phyloP scores from a whole-genome alignment of 2,113 vertebrate genomes.

The Festucalex cinctus region DNA sequence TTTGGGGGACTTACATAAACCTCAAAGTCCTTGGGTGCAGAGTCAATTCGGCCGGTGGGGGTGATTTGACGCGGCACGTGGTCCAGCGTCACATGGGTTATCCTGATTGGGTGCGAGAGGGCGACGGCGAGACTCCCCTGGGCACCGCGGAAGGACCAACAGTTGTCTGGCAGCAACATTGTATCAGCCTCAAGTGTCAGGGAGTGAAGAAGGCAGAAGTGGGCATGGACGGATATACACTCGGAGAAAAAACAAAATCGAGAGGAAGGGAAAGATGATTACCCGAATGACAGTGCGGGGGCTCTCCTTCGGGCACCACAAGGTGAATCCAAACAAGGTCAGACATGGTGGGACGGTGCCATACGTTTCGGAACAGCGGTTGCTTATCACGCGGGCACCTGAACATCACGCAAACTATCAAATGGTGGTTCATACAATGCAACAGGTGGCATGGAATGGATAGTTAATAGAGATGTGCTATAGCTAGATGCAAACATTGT shows the following conservation, averaged over 20 bases:
- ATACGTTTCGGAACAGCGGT: conserved; percentile 92
- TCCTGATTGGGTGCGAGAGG: conserved; percentile 78
- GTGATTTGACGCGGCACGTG: conserved; percentile 85
- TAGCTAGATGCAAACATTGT: no score
- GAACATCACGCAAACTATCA: neutral
- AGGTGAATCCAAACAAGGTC: conserved; percentile 87
- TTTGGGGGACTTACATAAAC: conserved; percentile 81
- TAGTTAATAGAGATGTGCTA: no score
- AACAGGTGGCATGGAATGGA: neutral
- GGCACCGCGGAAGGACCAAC: conserved; percentile 90
- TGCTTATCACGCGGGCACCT: conserved; percentile 95
- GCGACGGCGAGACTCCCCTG: conserved; percentile 85
- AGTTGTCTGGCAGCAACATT: conserved; percentile 84
- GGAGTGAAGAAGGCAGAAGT: neutral
- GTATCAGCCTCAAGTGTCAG: conserved; percentile 47
- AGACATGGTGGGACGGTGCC: conserved; percentile 83
- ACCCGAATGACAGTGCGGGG: conserved; percentile 95
- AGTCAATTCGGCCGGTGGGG: conserved; percentile 82
- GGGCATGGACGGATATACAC: accelerated
- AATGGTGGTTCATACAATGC: neutral
- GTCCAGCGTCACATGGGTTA: conserved; percentile 85
- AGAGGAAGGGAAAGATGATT: no score
- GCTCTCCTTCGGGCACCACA: conserved; percentile 92
- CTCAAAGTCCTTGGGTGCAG: conserved; percentile 86
- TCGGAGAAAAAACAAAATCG: accelerated